phyloP scores from a whole-genome alignment of 2,797 vertebrate genomes.

The Myotis pilosus region DNA sequence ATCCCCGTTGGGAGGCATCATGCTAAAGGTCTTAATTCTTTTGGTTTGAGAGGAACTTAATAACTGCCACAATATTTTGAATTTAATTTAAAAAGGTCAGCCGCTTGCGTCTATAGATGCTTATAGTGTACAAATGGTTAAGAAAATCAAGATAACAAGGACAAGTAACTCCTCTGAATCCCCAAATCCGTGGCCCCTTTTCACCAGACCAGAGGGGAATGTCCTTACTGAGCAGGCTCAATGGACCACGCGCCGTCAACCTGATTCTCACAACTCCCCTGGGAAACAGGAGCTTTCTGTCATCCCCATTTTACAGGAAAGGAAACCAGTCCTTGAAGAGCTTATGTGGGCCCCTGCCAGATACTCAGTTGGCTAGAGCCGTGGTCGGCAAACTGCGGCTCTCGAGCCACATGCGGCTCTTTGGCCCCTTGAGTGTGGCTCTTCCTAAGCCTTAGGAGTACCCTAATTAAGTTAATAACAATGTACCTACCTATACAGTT shows the following conservation, averaged over 20 bases:
- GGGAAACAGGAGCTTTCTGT: accelerated
- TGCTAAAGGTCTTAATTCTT: background rate
- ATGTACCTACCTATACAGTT: too few relatives aligned
- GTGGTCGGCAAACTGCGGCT: too few relatives aligned
- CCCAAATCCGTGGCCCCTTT: background rate
- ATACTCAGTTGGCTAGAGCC: background rate
- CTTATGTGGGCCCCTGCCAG: background rate
- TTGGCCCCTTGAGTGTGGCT: too few relatives aligned
- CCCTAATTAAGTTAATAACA: too few relatives aligned
- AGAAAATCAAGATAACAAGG: background rate
- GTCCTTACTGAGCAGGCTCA: background rate
- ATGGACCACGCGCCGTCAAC: accelerated
- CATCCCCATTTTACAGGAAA: background rate
- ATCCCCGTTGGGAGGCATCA: background rate
- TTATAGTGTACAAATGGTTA: too few relatives aligned
- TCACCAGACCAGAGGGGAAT: background rate
- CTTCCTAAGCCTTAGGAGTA: too few relatives aligned
- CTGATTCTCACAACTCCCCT: background rate
- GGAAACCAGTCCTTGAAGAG: too few relatives aligned
- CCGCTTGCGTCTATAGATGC: too few relatives aligned
- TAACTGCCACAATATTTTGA: too few relatives aligned
- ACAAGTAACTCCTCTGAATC: background rate
- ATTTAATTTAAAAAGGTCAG: too few relatives aligned
- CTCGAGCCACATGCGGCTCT: too few relatives aligned
- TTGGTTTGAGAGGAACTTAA: background rate